Conservation (phyloP, 2,113 vertebrate species). For the Rhinichthys klamathensis region DNA sequence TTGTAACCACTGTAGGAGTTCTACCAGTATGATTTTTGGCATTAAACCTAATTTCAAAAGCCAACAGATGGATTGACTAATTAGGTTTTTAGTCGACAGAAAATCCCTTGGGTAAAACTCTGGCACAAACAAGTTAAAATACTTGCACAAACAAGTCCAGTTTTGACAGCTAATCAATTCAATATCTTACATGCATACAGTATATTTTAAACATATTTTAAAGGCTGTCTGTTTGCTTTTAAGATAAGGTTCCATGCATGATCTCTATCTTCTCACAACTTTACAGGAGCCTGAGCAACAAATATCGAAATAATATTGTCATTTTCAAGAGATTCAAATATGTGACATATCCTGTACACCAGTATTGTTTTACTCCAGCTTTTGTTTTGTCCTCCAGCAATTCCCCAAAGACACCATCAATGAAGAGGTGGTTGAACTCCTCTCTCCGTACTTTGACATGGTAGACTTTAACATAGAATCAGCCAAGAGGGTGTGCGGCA, state of each 20-base stretch:
- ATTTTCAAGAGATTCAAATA: background rate
- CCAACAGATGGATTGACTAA: background rate
- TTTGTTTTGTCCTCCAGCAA: slow-evolving; percentile 76
- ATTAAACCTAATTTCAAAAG: background rate
- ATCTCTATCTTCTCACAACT: background rate
- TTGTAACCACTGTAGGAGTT: no score
- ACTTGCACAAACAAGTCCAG: background rate
- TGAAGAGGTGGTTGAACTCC: slow-evolving; percentile 90
- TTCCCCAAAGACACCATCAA: slow-evolving; percentile 96
- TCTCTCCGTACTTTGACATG: slow-evolving; percentile 95
- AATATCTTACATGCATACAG: background rate
- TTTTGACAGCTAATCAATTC: background rate
- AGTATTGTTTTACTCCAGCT: slow-evolving; percentile 3
- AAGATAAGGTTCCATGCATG: background rate
- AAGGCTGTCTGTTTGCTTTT: background rate
- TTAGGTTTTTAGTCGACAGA: background rate
- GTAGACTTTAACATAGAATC: slow-evolving; percentile 94
- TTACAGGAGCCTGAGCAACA: background rate
- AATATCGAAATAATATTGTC: background rate
- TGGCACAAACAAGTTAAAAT: background rate
- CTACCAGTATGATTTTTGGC: background rate
- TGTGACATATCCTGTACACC: background rate
- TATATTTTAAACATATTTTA: background rate
- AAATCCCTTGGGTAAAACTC: background rate
- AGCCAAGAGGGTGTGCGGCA: slow-evolving; percentile 90